Conservation (phyloP, 2,888 invertebrate species). For the Palloptera scutellata region DNA sequence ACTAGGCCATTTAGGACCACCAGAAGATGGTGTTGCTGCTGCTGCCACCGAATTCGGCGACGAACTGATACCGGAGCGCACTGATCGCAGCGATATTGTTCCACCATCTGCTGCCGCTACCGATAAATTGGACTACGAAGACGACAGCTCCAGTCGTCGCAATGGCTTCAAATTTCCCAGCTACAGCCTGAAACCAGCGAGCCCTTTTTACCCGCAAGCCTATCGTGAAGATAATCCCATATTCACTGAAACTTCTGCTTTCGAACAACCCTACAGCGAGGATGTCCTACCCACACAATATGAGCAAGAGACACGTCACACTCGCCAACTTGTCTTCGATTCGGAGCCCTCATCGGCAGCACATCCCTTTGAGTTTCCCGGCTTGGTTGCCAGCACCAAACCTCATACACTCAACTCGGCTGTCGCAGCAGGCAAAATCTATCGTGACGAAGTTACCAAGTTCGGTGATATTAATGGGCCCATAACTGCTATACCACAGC, state of each 20-base stretch:
- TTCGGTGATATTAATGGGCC: constrained; percentile 64
- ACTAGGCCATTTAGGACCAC: constrained; percentile 54
- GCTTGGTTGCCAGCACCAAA: constrained; percentile 55
- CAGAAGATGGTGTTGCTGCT: constrained; percentile 49
- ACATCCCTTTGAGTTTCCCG: constrained; percentile 60
- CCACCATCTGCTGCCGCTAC: constrained; percentile 41
- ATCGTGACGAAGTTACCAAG: constrained; percentile 64
- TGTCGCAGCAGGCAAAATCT: constrained; percentile 51
- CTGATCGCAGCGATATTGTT: constrained; percentile 51
- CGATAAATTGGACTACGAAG: constrained; percentile 46
- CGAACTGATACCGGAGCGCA: constrained; percentile 50
- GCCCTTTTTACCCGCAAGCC: constrained; percentile 61
- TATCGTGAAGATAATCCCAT: constrained; percentile 63
- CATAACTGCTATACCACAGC: constrained; percentile 60
- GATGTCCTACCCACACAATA: constrained; percentile 47
- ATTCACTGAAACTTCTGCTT: constrained; percentile 55
- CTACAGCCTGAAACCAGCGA: constrained; percentile 58
- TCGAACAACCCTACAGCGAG: constrained; percentile 56
- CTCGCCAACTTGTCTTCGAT: constrained; percentile 57
- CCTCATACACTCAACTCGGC: constrained; percentile 55
- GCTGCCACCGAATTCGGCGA: constrained; percentile 51
- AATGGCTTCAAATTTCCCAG: constrained; percentile 63
- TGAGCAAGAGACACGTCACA: constrained; percentile 56
- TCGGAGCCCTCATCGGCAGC: constrained; percentile 46
- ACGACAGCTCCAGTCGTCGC: constrained; percentile 58